phyloP scores from a whole-genome alignment of 2,113 vertebrate genomes.

The Furnarius figulus region DNA sequence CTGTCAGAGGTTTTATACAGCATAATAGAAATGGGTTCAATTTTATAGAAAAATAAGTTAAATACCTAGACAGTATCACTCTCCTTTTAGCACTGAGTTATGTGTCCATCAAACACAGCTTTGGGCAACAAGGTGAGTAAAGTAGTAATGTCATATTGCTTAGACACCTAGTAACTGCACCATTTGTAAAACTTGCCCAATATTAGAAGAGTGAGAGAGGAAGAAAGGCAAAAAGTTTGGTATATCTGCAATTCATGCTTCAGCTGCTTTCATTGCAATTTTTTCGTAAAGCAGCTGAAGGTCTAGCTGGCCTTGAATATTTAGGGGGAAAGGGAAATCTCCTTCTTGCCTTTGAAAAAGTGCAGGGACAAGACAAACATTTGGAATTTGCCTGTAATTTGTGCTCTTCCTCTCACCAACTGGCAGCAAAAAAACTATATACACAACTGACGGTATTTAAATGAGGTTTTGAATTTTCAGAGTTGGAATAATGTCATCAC shows the following conservation, averaged over 20 bases:
- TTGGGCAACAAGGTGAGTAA: not conserved
- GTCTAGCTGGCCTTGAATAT: not conserved
- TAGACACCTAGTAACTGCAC: not conserved
- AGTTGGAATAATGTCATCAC: not conserved
- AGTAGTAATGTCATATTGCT: not conserved
- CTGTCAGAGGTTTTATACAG: not conserved
- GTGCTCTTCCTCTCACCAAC: not conserved
- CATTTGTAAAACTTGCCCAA: not conserved
- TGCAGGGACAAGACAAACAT: not conserved
- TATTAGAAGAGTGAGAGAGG: not conserved
- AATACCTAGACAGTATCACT: not conserved
- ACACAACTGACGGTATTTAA: not conserved
- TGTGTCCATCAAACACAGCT: not conserved
- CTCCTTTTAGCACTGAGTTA: slow-evolving; percentile 26
- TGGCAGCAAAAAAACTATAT: not conserved
- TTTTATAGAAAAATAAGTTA: slow-evolving; percentile 4
- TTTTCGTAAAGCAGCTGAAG: not conserved
- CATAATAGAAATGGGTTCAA: not conserved
- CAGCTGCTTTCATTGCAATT: not conserved
- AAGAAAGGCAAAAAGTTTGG: not conserved
- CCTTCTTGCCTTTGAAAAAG: not conserved
- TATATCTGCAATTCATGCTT: not conserved
- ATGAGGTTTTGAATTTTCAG: not conserved
- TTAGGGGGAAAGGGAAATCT: not conserved
- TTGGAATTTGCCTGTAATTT: not conserved